Evolutionary conservation across 2,888 invertebrate species (phyloP), one percentile per base, ranked within the genome.

Genomic region (Caenorhabditis sinica): DNA sequence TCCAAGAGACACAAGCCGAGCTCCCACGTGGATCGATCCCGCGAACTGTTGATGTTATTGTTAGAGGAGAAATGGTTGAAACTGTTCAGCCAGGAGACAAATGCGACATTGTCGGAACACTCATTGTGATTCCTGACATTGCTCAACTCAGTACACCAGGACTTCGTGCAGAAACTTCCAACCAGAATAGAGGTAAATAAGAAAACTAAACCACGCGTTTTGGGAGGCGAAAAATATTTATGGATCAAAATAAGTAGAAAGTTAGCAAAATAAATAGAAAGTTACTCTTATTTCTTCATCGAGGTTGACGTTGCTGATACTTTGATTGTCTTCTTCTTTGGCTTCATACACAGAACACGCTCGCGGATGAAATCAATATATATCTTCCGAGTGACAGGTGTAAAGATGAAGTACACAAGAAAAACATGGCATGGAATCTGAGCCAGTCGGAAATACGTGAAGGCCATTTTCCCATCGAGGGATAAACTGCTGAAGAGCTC

Each of bases 41-140:
- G 0, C 95, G 99, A 51, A 97, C 95, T 82, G 95, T 99, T 58
- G 99, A 99, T 94, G 95, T 99, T 45, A 95, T 99, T 89, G 94
- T 99, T 71, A 94, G 98, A 88, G 97, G 97, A 0, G 99, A 99
- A 94, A 95, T 96, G 90, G 99, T 99, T 0, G 99, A 99, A 94
- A 95, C 79, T n/a, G 97, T 98, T 0, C 97, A 97, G 94, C 96
- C 96, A 90, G 95, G 95, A 63, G 95, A 95, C 91, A 94, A 95
- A 91, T 97, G 96, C 92, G 97, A 97, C 93, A 97, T 98, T 93
- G 97, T 96, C 0, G 98, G 98, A 20, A 96, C 97, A 0, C 94
- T 99, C 20, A 97, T 99, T 92, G 98, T 98, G 1, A 96, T 99
- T 0, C 99, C 99, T 0, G 98, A 99, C 94, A 96, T 99, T 0